phyloP scores from a whole-genome alignment of 2,797 vertebrate genomes.

The Notolabrus celidotus region DNA sequence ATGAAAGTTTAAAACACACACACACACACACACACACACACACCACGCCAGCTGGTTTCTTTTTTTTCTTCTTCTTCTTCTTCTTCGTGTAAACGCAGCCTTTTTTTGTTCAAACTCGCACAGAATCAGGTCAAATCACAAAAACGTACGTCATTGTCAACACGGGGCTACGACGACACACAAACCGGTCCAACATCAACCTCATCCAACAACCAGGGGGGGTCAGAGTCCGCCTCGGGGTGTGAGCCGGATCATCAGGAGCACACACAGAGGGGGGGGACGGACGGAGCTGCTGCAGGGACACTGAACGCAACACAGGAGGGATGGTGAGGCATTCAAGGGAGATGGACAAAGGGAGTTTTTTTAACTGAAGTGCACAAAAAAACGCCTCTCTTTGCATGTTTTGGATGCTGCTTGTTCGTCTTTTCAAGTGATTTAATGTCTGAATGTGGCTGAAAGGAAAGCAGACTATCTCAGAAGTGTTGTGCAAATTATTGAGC shows the following conservation, averaged over 20 bases:
- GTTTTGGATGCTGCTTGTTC: no score
- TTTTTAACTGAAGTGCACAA: no score
- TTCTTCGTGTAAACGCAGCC: conserved; percentile 64
- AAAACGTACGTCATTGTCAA: conserved; percentile 62
- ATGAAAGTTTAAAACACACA: conserved; percentile 17
- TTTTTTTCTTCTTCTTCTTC: conserved; percentile 32
- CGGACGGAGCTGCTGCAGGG: conserved; percentile 56
- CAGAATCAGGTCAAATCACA: conserved; percentile 70
- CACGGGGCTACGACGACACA: conserved; percentile 64
- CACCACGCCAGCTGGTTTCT: conserved; percentile 61
- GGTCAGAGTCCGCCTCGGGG: conserved; percentile 7
- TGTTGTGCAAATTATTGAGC: not conserved
- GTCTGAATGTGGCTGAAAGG: not conserved
- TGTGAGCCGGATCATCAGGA: conserved; percentile 2
- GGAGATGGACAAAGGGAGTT: not conserved
- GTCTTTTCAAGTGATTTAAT: no score
- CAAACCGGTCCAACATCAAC: conserved; percentile 50
- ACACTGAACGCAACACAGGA: not conserved
- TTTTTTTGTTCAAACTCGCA: conserved; percentile 67
- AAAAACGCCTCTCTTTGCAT: no score
- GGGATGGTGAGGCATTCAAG: conserved; percentile 11
- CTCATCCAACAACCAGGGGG: conserved; percentile 31
- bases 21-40: conserved; percentile 42
- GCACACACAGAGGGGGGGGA: not conserved
- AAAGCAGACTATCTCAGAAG: not conserved